Base-by-base conservation (phyloP, 2,888 invertebrate species). In the Hedya salicella region DNA sequence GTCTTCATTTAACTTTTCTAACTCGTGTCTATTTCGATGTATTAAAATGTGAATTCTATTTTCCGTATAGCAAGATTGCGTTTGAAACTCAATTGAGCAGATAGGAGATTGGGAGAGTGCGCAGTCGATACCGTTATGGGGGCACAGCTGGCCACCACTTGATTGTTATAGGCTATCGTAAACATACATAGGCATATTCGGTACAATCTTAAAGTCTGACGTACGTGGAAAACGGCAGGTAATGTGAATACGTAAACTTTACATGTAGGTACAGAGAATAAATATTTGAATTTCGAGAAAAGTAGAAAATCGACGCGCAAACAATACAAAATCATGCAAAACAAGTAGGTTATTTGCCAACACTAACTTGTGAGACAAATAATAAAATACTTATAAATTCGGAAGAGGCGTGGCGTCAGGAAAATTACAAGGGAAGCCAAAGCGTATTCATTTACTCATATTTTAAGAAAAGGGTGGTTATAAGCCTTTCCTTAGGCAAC, bases 1-100 rank as follows among this genome's bases (percentile, higher is more conserved):
- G 83, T 75, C 13, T 21, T n/a, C 13, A 11, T 17, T 57, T 32
- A 32, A 16, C 32, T 40, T 4, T 11, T 11, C 30, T 44, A 14
- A 11, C 16, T 44, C 25, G 16, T 17, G 25, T 56, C 16, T 16
- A 1, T 8, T 32, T 4, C 4, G 13, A 16, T 32, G 17, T 16
- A 2, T n/a, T 0, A 3, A 6, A 57, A 57, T 32, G 11, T 57
- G 30, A 46, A 19, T n/a, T 57, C 30, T 57, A 46, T 57, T 9
- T 3, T 11, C 1, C 1, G 3, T 9, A 2, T n/a, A 6, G 16
- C 3, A 57, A 32, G 21, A 32, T 44, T 44, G 25, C 5, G 19
- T 13, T 25, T 40, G 16, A 1, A 17, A 8, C n/a, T 46, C 4
- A 2, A 8, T 13, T 32, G 17, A 42, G 44, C 5, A n/a, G 19